phyloP scores from a whole-genome alignment of 2,888 invertebrate species.

The Plebejus anna region DNA sequence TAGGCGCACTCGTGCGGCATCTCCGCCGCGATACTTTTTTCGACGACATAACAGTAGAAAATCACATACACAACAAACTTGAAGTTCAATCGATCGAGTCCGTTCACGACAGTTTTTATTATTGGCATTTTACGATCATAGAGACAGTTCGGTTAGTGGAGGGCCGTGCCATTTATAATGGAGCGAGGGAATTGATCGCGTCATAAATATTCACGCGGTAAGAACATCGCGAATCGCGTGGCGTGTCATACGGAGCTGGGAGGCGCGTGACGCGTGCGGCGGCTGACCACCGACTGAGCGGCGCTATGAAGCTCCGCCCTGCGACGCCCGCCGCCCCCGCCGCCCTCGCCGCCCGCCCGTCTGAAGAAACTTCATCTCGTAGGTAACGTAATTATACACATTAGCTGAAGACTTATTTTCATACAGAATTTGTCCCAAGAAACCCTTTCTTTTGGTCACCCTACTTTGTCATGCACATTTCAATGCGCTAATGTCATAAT shows the following conservation, averaged over 20 bases:
- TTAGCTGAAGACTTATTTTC: conserved; percentile 65
- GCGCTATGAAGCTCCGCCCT: conserved; percentile 66
- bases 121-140: conserved; percentile 74
- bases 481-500: neutral
- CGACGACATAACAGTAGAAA: conserved; percentile 69
- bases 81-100: conserved; percentile 73
- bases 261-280: conserved; percentile 61
- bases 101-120: conserved; percentile 67
- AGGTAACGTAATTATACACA: conserved; percentile 43
- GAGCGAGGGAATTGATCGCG: conserved; percentile 63
- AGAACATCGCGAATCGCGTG: conserved; percentile 72
- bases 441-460: neutral
- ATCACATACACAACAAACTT: conserved; percentile 75
- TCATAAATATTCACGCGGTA: conserved; percentile 74
- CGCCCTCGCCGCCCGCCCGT: conserved; percentile 60
- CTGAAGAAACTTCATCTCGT: conserved; percentile 75
- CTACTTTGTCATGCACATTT: neutral
- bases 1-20: conserved; percentile 86
- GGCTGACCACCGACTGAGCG: conserved; percentile 77
- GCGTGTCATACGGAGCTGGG: conserved; percentile 53
- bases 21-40: conserved; percentile 65
- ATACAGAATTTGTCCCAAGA: neutral
- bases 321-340: conserved; percentile 57
- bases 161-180: conserved; percentile 71
- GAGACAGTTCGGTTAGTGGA: conserved; percentile 54